Percentiles rank a stretch among this genome's conserved stretches.
phyloP scores from a whole-genome alignment of 1,140 invertebrate genomes.

The Leptinotarsa texana region DNA sequence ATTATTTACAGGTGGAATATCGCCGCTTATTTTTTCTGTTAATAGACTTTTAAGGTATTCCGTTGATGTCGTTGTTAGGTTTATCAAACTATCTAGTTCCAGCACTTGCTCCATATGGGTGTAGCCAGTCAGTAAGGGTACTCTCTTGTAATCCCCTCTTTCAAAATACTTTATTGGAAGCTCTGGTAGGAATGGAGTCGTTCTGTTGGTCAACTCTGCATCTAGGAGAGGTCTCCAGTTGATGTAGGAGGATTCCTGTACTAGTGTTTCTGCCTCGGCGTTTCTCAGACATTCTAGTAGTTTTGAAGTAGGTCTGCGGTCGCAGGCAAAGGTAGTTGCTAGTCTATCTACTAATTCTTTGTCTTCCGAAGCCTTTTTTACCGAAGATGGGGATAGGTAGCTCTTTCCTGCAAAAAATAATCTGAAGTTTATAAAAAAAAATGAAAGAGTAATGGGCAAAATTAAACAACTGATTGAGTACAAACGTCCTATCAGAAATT shows the following conservation, averaged over 20 bases:
- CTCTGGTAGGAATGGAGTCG: conserved; percentile 67
- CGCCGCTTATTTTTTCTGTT: conserved; percentile 62
- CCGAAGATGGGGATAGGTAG: conserved; percentile 57
- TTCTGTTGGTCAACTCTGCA: conserved; percentile 66
- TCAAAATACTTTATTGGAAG: conserved; percentile 66
- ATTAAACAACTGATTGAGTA: neutral
- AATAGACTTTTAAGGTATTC: conserved; percentile 65
- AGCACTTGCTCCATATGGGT: conserved; percentile 79
- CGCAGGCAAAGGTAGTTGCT: conserved; percentile 68
- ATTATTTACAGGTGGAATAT: conserved; percentile 60
- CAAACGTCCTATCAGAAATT: neutral
- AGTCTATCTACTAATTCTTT: conserved; percentile 57
- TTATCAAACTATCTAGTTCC: conserved; percentile 47
- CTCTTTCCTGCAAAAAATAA: conserved; percentile 41
- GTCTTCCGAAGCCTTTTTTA: conserved; percentile 61
- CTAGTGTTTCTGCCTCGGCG: conserved; percentile 61
- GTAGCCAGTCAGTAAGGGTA: conserved; percentile 73
- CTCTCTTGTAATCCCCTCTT: conserved; percentile 63
- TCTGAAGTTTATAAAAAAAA: too few species aligned
- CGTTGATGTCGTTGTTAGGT: conserved; percentile 33
- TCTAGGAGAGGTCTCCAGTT: conserved; percentile 79
- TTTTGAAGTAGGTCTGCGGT: conserved; percentile 63
- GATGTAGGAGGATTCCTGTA: conserved; percentile 66
- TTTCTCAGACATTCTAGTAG: conserved; percentile 71
- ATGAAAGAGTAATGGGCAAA: neutral